phyloP scores from a whole-genome alignment of 2,888 invertebrate species.

The Phyto melanocephala region DNA sequence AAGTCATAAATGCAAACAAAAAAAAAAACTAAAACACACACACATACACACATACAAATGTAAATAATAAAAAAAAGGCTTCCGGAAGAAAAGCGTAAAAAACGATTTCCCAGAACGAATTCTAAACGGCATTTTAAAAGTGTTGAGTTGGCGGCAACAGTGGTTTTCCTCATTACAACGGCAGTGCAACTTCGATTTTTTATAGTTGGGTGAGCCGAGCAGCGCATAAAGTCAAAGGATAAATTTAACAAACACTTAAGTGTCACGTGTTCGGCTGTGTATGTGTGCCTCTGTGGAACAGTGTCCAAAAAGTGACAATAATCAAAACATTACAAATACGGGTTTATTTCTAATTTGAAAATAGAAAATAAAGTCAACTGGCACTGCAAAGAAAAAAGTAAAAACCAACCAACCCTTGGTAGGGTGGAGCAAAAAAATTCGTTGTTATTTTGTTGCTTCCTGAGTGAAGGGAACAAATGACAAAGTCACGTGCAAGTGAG shows the following conservation, averaged over 20 bases:
- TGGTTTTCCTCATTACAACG: slow-evolving; percentile 64
- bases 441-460: background rate
- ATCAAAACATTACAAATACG: slow-evolving; percentile 67
- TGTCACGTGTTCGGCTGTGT: slow-evolving; percentile 67
- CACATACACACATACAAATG: slow-evolving; percentile 63
- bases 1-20: slow-evolving; percentile 41
- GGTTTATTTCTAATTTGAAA: slow-evolving; percentile 63
- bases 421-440: slow-evolving; percentile 48
- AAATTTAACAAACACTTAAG: slow-evolving; percentile 70
- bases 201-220: background rate
- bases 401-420: slow-evolving; percentile 59
- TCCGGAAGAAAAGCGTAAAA: slow-evolving; percentile 69
- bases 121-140: slow-evolving; percentile 68
- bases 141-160: slow-evolving; percentile 71
- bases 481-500: slow-evolving; percentile 66
- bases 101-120: slow-evolving; percentile 73
- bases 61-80: slow-evolving; percentile 53
- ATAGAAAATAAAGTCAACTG: slow-evolving; percentile 61
- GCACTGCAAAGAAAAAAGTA: background rate
- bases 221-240: slow-evolving; percentile 73
- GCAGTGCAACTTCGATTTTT: background rate
- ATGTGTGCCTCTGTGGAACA: slow-evolving; percentile 33
- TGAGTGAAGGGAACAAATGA: slow-evolving; percentile 55
- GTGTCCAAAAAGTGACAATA: slow-evolving; percentile 70
- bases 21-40: slow-evolving; percentile 64